A percentile compares a stretch with the other conserved stretches of the same genome.
phyloP scores from a whole-genome alignment of 2,797 vertebrate genomes.

The Poliocrania exsul region DNA sequence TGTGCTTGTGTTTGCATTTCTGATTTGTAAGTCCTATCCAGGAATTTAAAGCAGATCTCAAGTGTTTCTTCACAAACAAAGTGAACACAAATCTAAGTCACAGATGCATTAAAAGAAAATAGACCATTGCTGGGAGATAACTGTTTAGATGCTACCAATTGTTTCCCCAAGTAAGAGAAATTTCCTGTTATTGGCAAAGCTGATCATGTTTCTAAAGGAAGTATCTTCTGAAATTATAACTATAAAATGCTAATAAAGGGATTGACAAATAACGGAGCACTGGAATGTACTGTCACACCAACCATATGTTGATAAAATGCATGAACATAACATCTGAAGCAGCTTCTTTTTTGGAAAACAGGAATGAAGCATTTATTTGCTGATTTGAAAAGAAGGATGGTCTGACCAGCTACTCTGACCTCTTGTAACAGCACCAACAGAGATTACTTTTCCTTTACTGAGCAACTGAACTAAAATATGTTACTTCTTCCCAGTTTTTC shows the following conservation, averaged over 20 bases:
- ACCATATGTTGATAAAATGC: not conserved
- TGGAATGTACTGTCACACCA: not conserved
- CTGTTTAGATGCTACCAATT: conserved; percentile 9
- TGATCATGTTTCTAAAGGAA: not conserved
- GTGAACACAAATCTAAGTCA: conserved; percentile 28
- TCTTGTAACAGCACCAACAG: not conserved
- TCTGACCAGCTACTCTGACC: not conserved
- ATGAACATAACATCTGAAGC: not conserved
- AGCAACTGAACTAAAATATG: not conserved
- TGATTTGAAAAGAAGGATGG: not conserved
- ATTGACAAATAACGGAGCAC: not conserved
- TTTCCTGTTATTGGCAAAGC: not conserved
- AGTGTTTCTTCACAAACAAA: conserved; percentile 44
- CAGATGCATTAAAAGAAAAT: conserved; percentile 36
- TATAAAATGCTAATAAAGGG: not conserved
- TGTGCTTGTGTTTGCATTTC: conserved; percentile 33
- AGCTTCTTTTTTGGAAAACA: not conserved
- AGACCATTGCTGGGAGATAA: not conserved
- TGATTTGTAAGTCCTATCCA: conserved; percentile 41
- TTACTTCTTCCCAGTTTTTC: not conserved
- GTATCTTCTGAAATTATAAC: not conserved
- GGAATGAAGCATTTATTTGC: not conserved
- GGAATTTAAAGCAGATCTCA: conserved; percentile 71
- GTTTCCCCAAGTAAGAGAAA: not conserved
- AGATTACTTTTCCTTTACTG: not conserved